Evolutionary conservation across 2,797 vertebrate species (phyloP).

Genomic region (Galagoides demidoff): DNA sequence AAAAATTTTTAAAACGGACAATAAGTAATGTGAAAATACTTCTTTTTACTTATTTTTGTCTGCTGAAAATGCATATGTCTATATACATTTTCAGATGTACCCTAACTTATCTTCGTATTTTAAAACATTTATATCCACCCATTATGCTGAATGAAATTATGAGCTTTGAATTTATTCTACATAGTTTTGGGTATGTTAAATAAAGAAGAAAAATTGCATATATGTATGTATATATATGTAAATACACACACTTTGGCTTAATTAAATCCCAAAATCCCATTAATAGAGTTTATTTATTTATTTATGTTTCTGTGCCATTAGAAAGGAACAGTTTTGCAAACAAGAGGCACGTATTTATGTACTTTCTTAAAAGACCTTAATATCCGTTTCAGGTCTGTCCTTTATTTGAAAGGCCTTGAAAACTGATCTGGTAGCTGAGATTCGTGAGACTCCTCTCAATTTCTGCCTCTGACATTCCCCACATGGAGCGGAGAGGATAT

Average conservation of each 20-base stretch:
- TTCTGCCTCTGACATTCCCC: background rate
- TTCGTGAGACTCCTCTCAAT: background rate
- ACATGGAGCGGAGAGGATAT: background rate
- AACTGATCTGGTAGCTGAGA: background rate
- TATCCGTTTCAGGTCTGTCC: background rate
- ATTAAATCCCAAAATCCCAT: background rate
- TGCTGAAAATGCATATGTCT: background rate
- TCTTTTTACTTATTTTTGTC: background rate
- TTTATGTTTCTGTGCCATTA: background rate
- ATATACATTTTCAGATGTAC: background rate
- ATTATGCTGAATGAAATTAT: background rate
- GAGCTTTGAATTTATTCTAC: background rate
- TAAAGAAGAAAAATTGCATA: background rate
- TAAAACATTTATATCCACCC: background rate
- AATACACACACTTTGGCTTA: background rate
- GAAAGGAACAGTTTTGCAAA: slow-evolving; percentile 16
- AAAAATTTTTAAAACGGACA: background rate
- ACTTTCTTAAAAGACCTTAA: background rate
- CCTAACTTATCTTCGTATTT: background rate
- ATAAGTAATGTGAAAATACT: background rate
- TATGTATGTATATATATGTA: background rate
- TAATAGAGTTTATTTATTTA: background rate
- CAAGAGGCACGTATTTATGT: background rate
- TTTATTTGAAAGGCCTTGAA: slow-evolving; percentile 45
- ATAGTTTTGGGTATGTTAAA: background rate